Evolutionary conservation across 2,888 invertebrate species (phyloP).

Genomic region (Apodemia duryi): DNA sequence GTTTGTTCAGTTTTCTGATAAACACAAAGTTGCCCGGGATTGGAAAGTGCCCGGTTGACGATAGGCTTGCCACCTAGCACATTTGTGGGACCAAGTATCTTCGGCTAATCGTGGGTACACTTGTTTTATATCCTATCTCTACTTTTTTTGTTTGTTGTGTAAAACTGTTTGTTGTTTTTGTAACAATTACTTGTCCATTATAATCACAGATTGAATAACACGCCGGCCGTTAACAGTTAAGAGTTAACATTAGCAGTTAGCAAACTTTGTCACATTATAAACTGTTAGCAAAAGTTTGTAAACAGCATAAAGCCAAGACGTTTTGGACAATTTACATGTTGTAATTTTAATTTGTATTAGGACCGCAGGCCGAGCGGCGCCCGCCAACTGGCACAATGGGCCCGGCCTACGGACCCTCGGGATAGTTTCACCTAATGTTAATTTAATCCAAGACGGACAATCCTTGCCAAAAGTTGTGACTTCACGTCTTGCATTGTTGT

Average conservation of each 20-base stretch:
- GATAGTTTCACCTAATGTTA: slow-evolving; percentile 75
- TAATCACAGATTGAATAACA: no score
- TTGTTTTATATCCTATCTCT: no score
- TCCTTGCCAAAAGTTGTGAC: slow-evolving; percentile 63
- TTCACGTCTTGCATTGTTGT: slow-evolving; percentile 58
- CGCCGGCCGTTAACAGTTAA: no score
- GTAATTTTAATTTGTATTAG: slow-evolving; percentile 75
- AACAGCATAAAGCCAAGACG: slow-evolving; percentile 55
- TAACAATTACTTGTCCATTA: no score
- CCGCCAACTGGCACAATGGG: slow-evolving; percentile 46
- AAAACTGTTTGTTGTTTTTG: no score
- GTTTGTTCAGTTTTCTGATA: no score
- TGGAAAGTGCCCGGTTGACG: no score
- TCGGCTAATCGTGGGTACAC: no score
- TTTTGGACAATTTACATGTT: slow-evolving; percentile 66
- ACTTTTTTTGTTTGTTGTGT: no score
- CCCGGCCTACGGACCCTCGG: slow-evolving; percentile 40
- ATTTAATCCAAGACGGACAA: slow-evolving; percentile 75
- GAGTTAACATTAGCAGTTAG: slow-evolving; percentile 2
- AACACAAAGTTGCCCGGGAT: no score
- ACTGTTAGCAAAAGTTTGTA: slow-evolving; percentile 39
- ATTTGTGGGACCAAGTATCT: no score
- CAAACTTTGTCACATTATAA: slow-evolving; percentile 14
- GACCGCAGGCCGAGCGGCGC: slow-evolving; percentile 48
- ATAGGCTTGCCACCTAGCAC: no score